Evolutionary conservation across 2,888 invertebrate genomes (phyloP), one percentile per base, ranked within the genome.

Genomic region (Agapetus fuscipes): DNA sequence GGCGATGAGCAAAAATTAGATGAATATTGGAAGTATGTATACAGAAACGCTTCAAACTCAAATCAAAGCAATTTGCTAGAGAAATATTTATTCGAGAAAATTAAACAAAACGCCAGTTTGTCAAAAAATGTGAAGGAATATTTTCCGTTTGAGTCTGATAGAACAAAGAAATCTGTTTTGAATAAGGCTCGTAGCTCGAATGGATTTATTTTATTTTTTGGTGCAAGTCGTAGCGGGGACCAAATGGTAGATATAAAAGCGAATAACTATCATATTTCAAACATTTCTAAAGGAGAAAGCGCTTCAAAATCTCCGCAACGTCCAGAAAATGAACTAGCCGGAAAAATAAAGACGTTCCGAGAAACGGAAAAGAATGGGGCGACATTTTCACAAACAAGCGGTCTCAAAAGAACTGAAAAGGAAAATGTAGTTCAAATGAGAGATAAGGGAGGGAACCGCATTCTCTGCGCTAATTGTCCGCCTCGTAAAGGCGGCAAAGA

Each of bases 11-110:
- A 25, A 17, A 39, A 41, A 13, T 25, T 45, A 9, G 34, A 25
- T 33, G 35, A 45, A 32, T 34, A 29, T 29, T 39, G 41, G 41
- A 45, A 45, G 28, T 41, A 41, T 17, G 39, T 41, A 11, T 42
- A 42, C 14, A 42, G 37, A 24, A 41, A 41, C n/a, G n/a, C n/a
- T 20, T 20, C 20, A 20, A 20, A 20, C 9, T 30, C 14, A 29
- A 29, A 28, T 17, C 3, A 29, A 16, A 9, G 17, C 14, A 12
- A 24, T 12, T 13, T 12, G 10, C 11, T 20, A 12, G 20, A 11
- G 20, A 10, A 15, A 12, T 25, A 20, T 20, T 24, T 6, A 1
- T 12, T 4, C n/a, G 11, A n/a, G n/a, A n/a, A n/a, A n/a, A n/a
- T n/a, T n/a, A n/a, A n/a, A n/a, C n/a, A n/a, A n/a, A n/a, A n/a